Evolutionary conservation across 2,888 invertebrate genomes (phyloP), one percentile per base, ranked within the genome.

Genomic region (Mythimna pallens): DNA sequence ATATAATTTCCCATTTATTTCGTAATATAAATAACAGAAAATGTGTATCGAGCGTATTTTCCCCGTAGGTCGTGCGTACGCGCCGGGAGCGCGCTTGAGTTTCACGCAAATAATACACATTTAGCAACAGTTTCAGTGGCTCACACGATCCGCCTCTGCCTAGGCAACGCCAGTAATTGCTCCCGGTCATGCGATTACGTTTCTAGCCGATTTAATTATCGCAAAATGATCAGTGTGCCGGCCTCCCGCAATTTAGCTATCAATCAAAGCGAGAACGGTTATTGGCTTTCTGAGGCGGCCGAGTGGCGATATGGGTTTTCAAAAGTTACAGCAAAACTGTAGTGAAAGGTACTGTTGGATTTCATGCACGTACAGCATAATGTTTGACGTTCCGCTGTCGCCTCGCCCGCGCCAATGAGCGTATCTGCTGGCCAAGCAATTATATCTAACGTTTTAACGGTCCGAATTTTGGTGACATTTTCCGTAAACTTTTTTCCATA

Each of bases 181-280:
- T 88, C 88, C 92, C 91, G 93, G 95, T 96, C 96, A 96, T 96
- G 96, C 96, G 95, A 96, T 96, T 96, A 95, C 93, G 93, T 95
- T 95, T 90, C 94, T 92, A 92, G 93, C 89, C 94, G 92, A 96
- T 96, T 96, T 96, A 96, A 96, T 96, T 96, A 96, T 95, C 92
- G 92, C 91, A 85, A 95, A 96, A 96, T 95, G 94, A 96, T 96
- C 96, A 92, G 92, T 93, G 89, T 93, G 92, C 93, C 92, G 93
- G 94, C 93, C 94, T 94, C 92, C 91, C 81, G 93, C 94, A 96
- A 96, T 96, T 96, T 96, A 95, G 92, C 96, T 94, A 96, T 96
- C 96, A 96, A 95, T 96, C 96, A 96, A 92, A 88, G 87, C 55
- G 87, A 88, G 90, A 89, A 89, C 90, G 88, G 88, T 87, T 92